Conservation (phyloP, 2,888 invertebrate genomes). For the Pandemis heparana region DNA sequence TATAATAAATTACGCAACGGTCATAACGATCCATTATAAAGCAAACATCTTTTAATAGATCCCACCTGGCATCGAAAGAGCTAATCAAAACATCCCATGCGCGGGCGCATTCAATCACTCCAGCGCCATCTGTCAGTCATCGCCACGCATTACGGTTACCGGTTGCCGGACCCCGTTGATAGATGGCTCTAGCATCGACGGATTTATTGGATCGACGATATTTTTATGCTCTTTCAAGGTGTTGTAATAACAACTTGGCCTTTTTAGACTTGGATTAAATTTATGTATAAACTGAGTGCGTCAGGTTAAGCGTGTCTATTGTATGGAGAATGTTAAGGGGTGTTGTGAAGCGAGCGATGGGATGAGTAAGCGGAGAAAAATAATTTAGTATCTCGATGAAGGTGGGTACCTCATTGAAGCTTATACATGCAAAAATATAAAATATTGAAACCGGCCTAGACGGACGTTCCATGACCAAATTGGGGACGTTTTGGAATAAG, state of each 20-base stretch:
- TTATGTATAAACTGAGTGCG: conserved; percentile 33
- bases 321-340: neutral
- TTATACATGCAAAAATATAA: too few species aligned
- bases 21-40: conserved; percentile 36
- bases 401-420: too few species aligned
- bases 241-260: conserved; percentile 65
- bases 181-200: conserved; percentile 78
- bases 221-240: conserved; percentile 73
- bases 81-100: conserved; percentile 47
- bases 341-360: too few species aligned
- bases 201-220: conserved; percentile 71
- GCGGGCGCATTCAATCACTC: conserved; percentile 46
- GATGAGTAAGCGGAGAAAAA: too few species aligned
- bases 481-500: too few species aligned
- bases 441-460: too few species aligned
- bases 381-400: too few species aligned
- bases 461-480: too few species aligned
- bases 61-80: conserved; percentile 45
- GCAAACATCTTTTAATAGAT: conserved; percentile 38
- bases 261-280: conserved; percentile 50
- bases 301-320: conserved; percentile 9
- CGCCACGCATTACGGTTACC: conserved; percentile 74
- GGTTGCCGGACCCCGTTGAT: conserved; percentile 66
- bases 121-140: conserved; percentile 79
- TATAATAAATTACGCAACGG: conserved; percentile 36